Percentiles rank a stretch among this genome's conserved stretches.
Conservation (phyloP, 2,113 vertebrate genomes). For the Vicugna pacos region DNA sequence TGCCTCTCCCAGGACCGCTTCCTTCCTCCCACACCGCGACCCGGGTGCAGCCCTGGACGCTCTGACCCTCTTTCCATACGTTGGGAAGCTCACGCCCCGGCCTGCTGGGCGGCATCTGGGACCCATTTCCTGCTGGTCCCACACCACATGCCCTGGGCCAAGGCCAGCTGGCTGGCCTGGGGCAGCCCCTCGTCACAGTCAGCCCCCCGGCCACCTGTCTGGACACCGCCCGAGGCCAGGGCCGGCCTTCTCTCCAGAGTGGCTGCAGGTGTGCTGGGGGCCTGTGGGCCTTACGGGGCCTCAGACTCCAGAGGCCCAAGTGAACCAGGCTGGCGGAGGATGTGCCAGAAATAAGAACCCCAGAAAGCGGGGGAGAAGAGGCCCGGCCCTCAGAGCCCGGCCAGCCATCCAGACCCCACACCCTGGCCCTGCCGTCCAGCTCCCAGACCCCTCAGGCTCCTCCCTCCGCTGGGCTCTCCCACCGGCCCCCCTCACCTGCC, state of each 20-base stretch:
- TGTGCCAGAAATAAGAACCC: background rate
- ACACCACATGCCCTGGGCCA: background rate
- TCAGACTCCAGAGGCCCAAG: background rate
- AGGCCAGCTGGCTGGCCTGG: background rate
- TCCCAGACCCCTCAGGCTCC: background rate
- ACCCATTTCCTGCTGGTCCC: conserved; percentile 12
- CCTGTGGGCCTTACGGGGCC: background rate
- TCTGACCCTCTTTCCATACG: conserved; percentile 33
- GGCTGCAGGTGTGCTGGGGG: fast-evolving
- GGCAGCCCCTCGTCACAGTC: background rate
- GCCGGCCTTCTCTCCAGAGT: background rate
- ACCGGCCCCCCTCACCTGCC: fast-evolving
- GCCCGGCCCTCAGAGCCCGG: background rate
- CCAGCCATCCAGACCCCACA: fast-evolving
- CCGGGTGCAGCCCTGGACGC: conserved; percentile 62
- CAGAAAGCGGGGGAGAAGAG: background rate
- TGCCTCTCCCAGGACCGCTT: conserved; percentile 48
- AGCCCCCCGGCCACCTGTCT: too few species aligned
- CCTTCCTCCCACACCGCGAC: conserved; percentile 63
- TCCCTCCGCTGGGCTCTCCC: fast-evolving
- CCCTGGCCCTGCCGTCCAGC: fast-evolving
- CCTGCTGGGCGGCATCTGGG: background rate
- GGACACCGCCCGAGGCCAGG: background rate
- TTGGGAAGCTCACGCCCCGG: fast-evolving
- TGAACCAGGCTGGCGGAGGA: background rate